These are phyloP conservation scores for Apteryx mantelli DNA, from an alignment of 2,113 vertebrate species.

Conservation along the genomic window DNA sequence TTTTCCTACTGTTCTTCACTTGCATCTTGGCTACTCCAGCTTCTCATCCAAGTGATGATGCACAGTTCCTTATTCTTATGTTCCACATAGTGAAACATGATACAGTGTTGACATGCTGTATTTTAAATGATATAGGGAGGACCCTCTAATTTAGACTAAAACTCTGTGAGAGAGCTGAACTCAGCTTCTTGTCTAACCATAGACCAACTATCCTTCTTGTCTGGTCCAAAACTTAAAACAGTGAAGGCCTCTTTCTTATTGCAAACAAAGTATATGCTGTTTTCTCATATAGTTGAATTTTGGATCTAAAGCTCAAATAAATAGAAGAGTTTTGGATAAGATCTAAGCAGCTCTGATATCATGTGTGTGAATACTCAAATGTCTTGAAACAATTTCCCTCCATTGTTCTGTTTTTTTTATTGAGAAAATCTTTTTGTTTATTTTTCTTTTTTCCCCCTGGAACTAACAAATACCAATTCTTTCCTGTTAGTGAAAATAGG, in stretches of 20 bases:
- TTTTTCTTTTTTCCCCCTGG: not conserved
- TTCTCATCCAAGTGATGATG: not conserved
- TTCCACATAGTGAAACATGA: not conserved
- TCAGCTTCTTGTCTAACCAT: not conserved
- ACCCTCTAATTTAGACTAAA: not conserved
- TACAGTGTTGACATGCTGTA: not conserved
- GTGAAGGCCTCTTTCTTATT: not conserved
- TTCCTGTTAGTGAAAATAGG: not conserved
- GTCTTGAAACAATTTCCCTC: not conserved
- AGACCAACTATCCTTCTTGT: not conserved
- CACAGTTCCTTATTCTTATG: not conserved
- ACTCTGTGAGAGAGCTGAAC: not conserved
- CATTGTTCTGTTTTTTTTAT: not conserved
- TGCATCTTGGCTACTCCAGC: not conserved
- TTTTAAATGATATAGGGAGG: not conserved
- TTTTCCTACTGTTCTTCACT: not conserved
- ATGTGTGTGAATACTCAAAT: not conserved
- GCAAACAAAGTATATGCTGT: not conserved
- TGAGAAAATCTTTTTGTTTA: not conserved
- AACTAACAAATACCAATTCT: not conserved
- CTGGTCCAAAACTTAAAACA: not conserved
- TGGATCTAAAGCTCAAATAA: conserved; percentile 18
- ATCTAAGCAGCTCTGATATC: not conserved
- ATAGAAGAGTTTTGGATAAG: not conserved
- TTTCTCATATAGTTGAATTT: not conserved